A percentile compares a stretch with the other conserved stretches of the same genome.
Conservation (phyloP, 2,797 vertebrate species). For the Scolopax bukidnonensis region DNA sequence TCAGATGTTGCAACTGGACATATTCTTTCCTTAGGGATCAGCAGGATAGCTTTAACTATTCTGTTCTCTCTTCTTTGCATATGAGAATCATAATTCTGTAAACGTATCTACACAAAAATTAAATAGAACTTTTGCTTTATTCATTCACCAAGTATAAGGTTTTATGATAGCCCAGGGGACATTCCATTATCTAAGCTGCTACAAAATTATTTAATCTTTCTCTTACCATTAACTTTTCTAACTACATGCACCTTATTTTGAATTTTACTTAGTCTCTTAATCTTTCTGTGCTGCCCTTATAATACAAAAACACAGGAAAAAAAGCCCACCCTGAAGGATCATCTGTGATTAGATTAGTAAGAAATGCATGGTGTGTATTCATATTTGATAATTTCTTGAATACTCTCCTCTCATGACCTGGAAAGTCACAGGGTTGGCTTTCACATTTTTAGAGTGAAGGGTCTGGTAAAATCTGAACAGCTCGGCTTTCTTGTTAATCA, state of each 20-base stretch:
- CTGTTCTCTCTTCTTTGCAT: not conserved
- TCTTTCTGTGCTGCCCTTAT: not conserved
- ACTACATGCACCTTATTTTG: not conserved
- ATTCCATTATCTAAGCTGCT: not conserved
- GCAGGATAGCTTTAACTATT: not conserved
- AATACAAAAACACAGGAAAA: not conserved
- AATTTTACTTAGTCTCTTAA: not conserved
- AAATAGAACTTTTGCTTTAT: not conserved
- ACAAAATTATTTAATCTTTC: not conserved
- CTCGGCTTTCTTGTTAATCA: constrained; percentile 47
- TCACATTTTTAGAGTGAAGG: not conserved
- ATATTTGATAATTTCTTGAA: not conserved
- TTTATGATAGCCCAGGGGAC: not conserved
- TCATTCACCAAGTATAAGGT: not conserved
- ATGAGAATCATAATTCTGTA: not conserved
- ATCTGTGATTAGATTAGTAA: not conserved
- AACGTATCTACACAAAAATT: not conserved
- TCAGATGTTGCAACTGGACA: not conserved
- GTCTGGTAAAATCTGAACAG: not conserved
- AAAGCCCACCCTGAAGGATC: not conserved
- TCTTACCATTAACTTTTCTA: not conserved
- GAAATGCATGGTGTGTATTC: not conserved
- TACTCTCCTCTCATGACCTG: not conserved
- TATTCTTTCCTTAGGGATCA: not conserved
- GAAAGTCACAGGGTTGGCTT: not conserved